These are phyloP conservation scores for Hydroisotoma schaefferi DNA, from an alignment of 2,888 invertebrate species.

Conservation along the genomic window DNA sequence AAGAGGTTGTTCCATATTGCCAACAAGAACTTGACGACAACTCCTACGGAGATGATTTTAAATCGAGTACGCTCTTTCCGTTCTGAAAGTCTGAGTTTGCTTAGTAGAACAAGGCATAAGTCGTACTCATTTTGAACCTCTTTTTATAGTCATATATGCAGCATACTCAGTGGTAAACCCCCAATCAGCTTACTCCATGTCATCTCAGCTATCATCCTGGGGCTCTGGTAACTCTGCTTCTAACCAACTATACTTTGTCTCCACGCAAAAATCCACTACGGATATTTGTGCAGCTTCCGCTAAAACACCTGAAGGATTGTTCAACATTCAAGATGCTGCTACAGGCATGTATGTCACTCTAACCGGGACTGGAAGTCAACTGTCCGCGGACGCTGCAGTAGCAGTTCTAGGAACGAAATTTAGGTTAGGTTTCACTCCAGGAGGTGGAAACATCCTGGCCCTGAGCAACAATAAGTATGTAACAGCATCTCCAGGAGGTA, in stretches of 20 bases:
- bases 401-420: constrained; percentile 40
- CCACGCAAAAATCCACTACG: constrained; percentile 27
- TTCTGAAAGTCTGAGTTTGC: too few relatives aligned
- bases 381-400: constrained; percentile 22
- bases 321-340: constrained; percentile 33
- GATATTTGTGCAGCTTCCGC: constrained; percentile 32
- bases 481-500: constrained; percentile 28
- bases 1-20: constrained; percentile 32
- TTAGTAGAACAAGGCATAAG: too few relatives aligned
- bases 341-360: constrained; percentile 29
- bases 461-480: constrained; percentile 26
- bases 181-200: constrained; percentile 34
- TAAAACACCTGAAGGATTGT: constrained; percentile 38
- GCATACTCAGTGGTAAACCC: constrained; percentile 39
- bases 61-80: constrained; percentile 26
- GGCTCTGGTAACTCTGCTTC: constrained; percentile 42
- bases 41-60: constrained; percentile 35
- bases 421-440: constrained; percentile 26
- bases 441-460: constrained; percentile 23
- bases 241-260: constrained; percentile 42
- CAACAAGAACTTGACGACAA: constrained; percentile 29
- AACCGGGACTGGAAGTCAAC: constrained; percentile 11
- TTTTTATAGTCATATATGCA: constrained; percentile 32
- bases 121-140: not conserved
- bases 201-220: constrained; percentile 35